Evolutionary conservation across 2,797 vertebrate species (phyloP).

Genomic region (Kryptopterus vitreolus): DNA sequence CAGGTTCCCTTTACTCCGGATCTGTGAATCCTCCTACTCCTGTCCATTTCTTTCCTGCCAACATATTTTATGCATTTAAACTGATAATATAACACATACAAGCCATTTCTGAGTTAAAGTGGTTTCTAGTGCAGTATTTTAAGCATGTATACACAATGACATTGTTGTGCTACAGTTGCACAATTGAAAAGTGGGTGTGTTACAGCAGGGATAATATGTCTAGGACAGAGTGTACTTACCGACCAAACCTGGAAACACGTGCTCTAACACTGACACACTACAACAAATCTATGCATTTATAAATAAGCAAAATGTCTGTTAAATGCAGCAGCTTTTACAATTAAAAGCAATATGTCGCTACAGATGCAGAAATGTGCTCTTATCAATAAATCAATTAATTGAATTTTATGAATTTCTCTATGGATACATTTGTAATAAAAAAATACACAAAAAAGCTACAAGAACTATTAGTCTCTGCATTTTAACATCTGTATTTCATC

Average conservation of each 20-base stretch:
- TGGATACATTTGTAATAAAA: not conserved
- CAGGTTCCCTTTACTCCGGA: not conserved
- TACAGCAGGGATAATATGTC: no score
- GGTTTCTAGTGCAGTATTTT: no score
- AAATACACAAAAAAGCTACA: no score
- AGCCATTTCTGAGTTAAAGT: not conserved
- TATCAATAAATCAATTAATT: no score
- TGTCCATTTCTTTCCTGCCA: not conserved
- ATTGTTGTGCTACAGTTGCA: no score
- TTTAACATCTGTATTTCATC: not conserved
- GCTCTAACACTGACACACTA: not conserved
- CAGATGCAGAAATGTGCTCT: not conserved
- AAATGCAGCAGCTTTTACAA: not conserved
- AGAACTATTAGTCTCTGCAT: not conserved
- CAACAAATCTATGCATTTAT: not conserved
- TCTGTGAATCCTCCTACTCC: not conserved
- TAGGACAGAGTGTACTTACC: not conserved
- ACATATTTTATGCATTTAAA: not conserved
- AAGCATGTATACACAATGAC: no score
- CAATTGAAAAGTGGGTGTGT: not conserved
- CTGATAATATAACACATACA: no score
- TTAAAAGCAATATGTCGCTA: not conserved
- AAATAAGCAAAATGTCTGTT: not conserved
- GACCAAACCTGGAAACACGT: not conserved
- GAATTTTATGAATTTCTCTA: not conserved